Evolutionary conservation across 2,797 vertebrate species (phyloP), one percentile per base, ranked within the genome.

Genomic region (Peromyscus melanophrys): DNA sequence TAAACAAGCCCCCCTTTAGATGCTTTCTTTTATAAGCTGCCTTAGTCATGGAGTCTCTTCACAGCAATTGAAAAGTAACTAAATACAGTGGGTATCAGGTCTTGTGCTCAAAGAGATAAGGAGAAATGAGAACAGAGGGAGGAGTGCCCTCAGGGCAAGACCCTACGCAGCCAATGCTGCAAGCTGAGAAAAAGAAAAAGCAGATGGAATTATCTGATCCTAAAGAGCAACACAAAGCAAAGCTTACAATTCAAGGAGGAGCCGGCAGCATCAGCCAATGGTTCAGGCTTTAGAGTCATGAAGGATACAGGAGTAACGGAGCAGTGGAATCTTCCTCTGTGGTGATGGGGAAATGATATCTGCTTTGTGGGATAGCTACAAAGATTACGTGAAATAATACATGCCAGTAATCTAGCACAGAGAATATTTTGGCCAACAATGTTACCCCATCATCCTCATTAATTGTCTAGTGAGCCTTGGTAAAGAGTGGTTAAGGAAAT

Each of bases 401-500:
- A 86, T 63, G 40, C 40, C n/a, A 67, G 84, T n/a, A 92, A 89
- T 86, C 29, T 29, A 46, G 27, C 21, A 52, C 25, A 78, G 31
- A 91, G 31, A 90, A 31, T 52, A 9, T 85, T 46, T 76, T n/a
- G 40, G 37, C 40, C 27, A 43, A 23, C 21, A 34, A 46, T 57
- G 19, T 46, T 13, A 77, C 81, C 14, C 6, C 13, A 57, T 57
- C n/a, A 78, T 87, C 11, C 27, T 84, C 27, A 16, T 21, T 63
- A 31, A 8, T 81, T 77, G 71, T 88, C 92, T 84, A 78, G 87
- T 94, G 19, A 90, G 23, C 1, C 67, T 96, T 77, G 17, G 87
- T 55, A 89, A 73, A 83, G 23, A 71, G 6, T 84, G 19, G 31
- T 77, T 40, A 37, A 80, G 75, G 52, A 94, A 90, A 16, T 85